These are phyloP conservation scores for Sciaenops ocellatus DNA, from an alignment of 2,797 vertebrate genomes.

Conservation along the genomic window DNA sequence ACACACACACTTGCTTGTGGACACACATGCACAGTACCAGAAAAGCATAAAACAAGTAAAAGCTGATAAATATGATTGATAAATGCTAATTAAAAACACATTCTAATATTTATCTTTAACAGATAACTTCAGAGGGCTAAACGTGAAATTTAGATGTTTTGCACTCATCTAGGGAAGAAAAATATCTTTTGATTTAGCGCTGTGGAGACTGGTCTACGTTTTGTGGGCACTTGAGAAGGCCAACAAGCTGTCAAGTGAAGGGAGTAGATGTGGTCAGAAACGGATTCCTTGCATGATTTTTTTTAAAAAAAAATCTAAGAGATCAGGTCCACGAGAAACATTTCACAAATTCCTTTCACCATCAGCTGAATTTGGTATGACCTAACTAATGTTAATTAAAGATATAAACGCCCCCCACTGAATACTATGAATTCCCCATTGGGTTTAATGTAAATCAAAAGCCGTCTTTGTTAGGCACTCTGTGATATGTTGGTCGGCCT, in stretches of 20 bases:
- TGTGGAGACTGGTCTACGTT: slow-evolving; percentile 4
- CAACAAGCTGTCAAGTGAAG: slow-evolving; percentile 43
- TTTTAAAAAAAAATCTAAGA: slow-evolving; percentile 21
- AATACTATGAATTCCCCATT: neutral
- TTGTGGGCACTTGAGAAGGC: slow-evolving; percentile 11
- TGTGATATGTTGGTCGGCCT: slow-evolving; percentile 67
- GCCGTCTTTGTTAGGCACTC: slow-evolving; percentile 17
- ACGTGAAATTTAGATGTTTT: neutral
- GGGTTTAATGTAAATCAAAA: slow-evolving; percentile 35
- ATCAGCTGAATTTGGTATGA: too few relatives aligned
- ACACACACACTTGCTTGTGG: slow-evolving; percentile 32
- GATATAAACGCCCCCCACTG: neutral
- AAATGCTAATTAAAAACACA: neutral
- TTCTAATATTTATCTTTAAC: neutral
- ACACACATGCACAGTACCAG: slow-evolving; percentile 11
- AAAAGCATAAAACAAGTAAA: slow-evolving; percentile 42
- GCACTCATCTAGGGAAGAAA: neutral
- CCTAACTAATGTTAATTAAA: neutral
- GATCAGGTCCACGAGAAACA: slow-evolving; percentile 12
- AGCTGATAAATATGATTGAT: slow-evolving; percentile 6
- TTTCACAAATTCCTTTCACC: neutral
- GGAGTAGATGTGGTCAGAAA: slow-evolving; percentile 46
- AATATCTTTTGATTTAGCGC: slow-evolving; percentile 11
- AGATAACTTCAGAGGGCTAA: neutral
- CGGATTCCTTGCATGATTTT: slow-evolving; percentile 10